Base-by-base conservation (phyloP, 1,140 invertebrate genomes). In the Lanistes nyassanus region DNA sequence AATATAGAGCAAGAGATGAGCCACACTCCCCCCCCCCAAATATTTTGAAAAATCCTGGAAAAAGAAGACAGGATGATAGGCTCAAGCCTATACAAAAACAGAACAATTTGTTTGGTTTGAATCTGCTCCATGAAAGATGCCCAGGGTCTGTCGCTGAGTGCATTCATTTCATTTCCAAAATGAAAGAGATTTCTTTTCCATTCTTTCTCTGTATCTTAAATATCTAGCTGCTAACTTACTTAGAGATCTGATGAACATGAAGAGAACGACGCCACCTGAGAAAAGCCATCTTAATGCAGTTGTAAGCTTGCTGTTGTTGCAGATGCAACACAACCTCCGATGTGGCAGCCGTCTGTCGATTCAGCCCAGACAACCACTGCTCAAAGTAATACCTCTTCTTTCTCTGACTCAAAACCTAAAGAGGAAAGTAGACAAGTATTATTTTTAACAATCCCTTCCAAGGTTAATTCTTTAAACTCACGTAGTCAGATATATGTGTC, bases 281-380 rank as follows among this genome's bases (percentile, higher is more conserved):
- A 37, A 72, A 72, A 36, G 70, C 21, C 9, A 11, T 39, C 26
- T 34, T 55, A 37, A 60, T 58, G 56, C 42, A 37, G 70, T 72
- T 72, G 53, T 72, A 55, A 36, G 53, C 31, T 7, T 42, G 70
- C 2, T 56, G 34, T 37, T 72, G 70, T n/a, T 72, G 53, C 34
- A 72, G 70, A 2, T 36, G 34, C 19, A 37, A 1, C 16, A 72
- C 37, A 19, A 21, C 56, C 4, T 58, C 55, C 9, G 58, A 29
- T 34, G 56, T 56, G 21, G 5, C 70, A 6, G 34, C 70, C 19
- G 60, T 42, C 56, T 72, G 70, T 13, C 29, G 31, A 29, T 42
- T 31, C 31, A 72, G 37, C n/a, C 55, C 70, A n/a, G 70, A 72
- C 55, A 55, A 72, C 70, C 70, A 72, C 23, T 2, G 21, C 37